These are phyloP conservation scores for Halocynthia aurantium DNA, from an alignment of 23 tunicate species.

Conservation along the genomic window DNA sequence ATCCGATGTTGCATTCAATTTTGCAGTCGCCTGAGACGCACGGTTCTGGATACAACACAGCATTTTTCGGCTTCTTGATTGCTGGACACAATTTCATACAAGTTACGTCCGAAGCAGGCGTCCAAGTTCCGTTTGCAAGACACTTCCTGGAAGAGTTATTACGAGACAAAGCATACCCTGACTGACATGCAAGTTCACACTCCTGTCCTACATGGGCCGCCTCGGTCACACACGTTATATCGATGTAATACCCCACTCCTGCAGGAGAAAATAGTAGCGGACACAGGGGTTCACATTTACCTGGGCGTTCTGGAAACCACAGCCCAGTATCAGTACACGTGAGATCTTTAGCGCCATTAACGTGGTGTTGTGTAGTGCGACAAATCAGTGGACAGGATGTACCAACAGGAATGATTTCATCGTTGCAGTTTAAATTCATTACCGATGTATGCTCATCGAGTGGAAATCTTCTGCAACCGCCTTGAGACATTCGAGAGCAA, in stretches of 20 bases:
- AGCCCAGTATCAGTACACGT: constrained; percentile 20
- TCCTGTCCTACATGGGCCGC: constrained; percentile 1
- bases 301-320: constrained; percentile 19
- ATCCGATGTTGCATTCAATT: constrained; percentile 31
- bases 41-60: background rate
- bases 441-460: background rate
- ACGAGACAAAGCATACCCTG: constrained; percentile 18
- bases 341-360: background rate
- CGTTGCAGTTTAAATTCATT: background rate
- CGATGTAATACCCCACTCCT: background rate
- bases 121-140: constrained; percentile 19
- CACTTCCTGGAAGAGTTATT: constrained; percentile 8
- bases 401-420: background rate
- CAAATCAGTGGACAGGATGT: constrained; percentile 18
- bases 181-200: constrained; percentile 25
- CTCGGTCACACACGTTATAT: background rate
- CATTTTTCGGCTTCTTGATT: constrained; percentile 16
- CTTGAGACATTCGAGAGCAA: constrained; percentile 31
- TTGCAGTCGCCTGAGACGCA: constrained; percentile 33
- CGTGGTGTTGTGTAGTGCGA: background rate
- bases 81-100: constrained; percentile 23
- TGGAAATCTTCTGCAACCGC: constrained; percentile 10
- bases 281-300: constrained; percentile 13
- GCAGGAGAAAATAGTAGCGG: constrained; percentile 2
- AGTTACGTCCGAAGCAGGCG: background rate